phyloP scores from a whole-genome alignment of 92 coral and sea anemone species.

The Palythoa grandis region DNA sequence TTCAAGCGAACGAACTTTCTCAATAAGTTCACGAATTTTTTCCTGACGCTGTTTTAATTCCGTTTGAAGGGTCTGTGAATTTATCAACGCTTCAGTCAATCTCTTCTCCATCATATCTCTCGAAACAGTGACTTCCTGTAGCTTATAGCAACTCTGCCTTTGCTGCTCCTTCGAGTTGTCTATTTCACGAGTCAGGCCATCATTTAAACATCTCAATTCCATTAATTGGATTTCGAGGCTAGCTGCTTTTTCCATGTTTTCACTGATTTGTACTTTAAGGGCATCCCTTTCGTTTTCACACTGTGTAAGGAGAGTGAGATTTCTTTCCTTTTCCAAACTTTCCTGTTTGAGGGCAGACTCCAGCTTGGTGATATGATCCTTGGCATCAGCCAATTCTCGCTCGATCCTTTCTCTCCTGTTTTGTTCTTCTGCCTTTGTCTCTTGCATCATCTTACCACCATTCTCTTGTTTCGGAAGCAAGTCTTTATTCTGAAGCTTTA shows the following conservation, averaged over 20 bases:
- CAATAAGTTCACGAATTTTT: slow-evolving; percentile 47
- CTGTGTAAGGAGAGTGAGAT: slow-evolving; percentile 57
- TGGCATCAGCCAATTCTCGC: slow-evolving; percentile 65
- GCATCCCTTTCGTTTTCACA: slow-evolving; percentile 72
- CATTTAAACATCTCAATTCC: slow-evolving; percentile 80
- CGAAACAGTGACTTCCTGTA: slow-evolving; percentile 71
- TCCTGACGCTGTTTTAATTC: slow-evolving; percentile 60
- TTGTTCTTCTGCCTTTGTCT: slow-evolving; percentile 27
- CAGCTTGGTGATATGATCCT: slow-evolving; percentile 64
- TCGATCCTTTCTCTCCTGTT: slow-evolving; percentile 52
- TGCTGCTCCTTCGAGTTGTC: slow-evolving; percentile 69
- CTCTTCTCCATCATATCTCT: slow-evolving; percentile 85
- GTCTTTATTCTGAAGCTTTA: slow-evolving; percentile 65
- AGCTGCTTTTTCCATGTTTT: slow-evolving; percentile 75
- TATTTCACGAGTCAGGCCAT: slow-evolving; percentile 71
- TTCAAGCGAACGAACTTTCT: slow-evolving; percentile 46
- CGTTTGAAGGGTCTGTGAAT: slow-evolving; percentile 63
- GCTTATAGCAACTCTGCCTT: slow-evolving; percentile 67
- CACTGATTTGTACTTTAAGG: slow-evolving; percentile 69
- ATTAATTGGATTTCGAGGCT: slow-evolving; percentile 80
- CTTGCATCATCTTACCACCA: slow-evolving; percentile 9
- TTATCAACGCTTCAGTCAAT: slow-evolving; percentile 72
- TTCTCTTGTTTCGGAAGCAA: slow-evolving; percentile 23
- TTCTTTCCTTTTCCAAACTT: slow-evolving; percentile 61
- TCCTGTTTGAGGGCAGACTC: slow-evolving; percentile 70